Percentiles rank a stretch among this genome's conserved stretches.
These are phyloP conservation scores for Nephrocerus scutellatus DNA, from an alignment of 2,888 invertebrate genomes.

Conservation along the genomic window DNA sequence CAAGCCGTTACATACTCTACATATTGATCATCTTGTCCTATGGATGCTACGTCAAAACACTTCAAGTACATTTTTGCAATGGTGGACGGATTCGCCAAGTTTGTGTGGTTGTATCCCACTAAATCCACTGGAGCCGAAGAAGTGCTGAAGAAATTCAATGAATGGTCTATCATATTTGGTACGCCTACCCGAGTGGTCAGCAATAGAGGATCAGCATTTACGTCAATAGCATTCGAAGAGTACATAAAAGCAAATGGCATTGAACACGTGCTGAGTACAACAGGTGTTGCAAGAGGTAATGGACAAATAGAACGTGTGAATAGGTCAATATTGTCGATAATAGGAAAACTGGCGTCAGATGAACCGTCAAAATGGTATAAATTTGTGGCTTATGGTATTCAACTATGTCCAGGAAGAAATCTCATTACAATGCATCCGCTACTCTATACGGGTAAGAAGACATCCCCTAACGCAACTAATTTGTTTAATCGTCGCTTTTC, in stretches of 20 bases:
- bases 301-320: constrained; percentile 19
- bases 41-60: constrained; percentile 26
- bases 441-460: no score
- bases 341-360: constrained; percentile 15
- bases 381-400: no score
- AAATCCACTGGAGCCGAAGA: constrained; percentile 12
- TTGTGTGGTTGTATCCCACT: constrained; percentile 15
- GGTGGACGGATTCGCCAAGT: constrained; percentile 14
- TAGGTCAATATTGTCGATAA: constrained; percentile 11
- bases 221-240: constrained; percentile 13
- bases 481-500: no score
- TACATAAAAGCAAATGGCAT: constrained; percentile 10
- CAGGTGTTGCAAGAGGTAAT: constrained; percentile 18
- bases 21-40: constrained; percentile 27
- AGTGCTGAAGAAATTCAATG: constrained; percentile 7
- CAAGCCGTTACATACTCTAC: constrained; percentile 30
- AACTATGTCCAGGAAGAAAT: no score
- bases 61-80: constrained; percentile 19
- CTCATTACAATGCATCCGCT: no score
- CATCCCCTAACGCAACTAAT: no score
- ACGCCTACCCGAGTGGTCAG: constrained; percentile 6
- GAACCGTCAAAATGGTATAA: constrained; percentile 18
- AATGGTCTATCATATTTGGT: constrained; percentile 6
- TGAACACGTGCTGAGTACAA: constrained; percentile 12
- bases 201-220: constrained; percentile 14